Percentiles rank a stretch among this genome's conserved stretches.
phyloP scores from a whole-genome alignment of 2,797 vertebrate species.

The Muscicapa striata region DNA sequence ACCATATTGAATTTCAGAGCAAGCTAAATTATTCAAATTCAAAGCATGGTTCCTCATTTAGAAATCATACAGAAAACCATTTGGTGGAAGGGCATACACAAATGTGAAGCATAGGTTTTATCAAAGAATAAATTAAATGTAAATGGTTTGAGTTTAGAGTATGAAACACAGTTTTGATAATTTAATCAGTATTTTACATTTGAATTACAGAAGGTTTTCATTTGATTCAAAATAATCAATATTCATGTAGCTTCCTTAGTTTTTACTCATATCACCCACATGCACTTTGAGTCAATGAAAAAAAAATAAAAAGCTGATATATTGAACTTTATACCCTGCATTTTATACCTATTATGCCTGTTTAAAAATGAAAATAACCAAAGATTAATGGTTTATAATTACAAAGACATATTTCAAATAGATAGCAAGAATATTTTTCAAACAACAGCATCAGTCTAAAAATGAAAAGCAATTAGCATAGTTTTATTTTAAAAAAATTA shows the following conservation, averaged over 20 bases:
- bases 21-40: not conserved
- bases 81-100: not conserved
- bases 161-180: not conserved
- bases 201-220: not conserved
- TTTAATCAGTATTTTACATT: not conserved
- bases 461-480: not conserved
- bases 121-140: not conserved
- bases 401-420: not conserved
- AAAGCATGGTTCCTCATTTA: not conserved
- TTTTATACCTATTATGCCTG: not conserved
- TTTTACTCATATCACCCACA: not conserved
- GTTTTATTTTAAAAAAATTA: not conserved
- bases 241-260: not conserved
- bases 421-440: not conserved
- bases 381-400: slow-evolving; percentile 1
- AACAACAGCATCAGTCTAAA: not conserved
- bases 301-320: not conserved
- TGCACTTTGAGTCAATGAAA: not conserved
- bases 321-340: not conserved
- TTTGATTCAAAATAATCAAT: not conserved
- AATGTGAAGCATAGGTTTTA: not conserved
- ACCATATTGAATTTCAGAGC: not conserved
- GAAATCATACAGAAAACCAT: not conserved
- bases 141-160: not conserved
- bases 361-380: slow-evolving; percentile 4